Conservation (phyloP, 1,140 invertebrate genomes). For the Cepaea nemoralis region DNA sequence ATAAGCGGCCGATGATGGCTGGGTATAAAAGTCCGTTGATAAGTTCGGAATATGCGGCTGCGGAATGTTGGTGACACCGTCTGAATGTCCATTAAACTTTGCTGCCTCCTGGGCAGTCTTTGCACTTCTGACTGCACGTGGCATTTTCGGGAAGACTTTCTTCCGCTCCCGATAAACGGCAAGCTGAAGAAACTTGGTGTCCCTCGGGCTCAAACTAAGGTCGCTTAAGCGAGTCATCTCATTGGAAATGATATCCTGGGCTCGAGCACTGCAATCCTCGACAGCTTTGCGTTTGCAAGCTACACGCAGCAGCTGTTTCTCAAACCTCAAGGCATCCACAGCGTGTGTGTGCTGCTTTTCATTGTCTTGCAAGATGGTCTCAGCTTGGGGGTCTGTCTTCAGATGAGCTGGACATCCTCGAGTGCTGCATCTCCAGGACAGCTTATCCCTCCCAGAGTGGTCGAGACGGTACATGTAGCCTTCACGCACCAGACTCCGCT, state of each 20-base stretch:
- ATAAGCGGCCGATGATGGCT: background rate
- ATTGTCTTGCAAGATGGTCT: slow-evolving; percentile 6
- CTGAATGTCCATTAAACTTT: background rate
- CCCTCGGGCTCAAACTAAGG: background rate
- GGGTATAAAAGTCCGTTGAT: background rate
- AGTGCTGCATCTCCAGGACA: slow-evolving; percentile 11
- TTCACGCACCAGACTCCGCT: background rate
- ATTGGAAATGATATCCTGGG: slow-evolving; percentile 11
- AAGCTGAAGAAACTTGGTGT: slow-evolving; percentile 21
- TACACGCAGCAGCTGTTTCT: slow-evolving; percentile 18
- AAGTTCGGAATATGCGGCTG: background rate
- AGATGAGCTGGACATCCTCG: background rate
- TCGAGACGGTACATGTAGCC: slow-evolving; percentile 12
- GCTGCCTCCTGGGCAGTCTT: background rate
- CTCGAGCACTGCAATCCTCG: background rate
- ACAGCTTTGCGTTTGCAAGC: slow-evolving; percentile 19
- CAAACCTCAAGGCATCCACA: background rate
- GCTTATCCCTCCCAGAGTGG: background rate
- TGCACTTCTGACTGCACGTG: background rate
- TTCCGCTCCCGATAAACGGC: slow-evolving; percentile 13
- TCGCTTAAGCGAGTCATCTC: slow-evolving; percentile 8
- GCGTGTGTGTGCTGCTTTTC: background rate
- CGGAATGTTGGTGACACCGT: background rate
- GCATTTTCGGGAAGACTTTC: slow-evolving; percentile 4
- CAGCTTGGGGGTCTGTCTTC: background rate